Percentiles rank a stretch among this genome's conserved stretches.
These are phyloP conservation scores for Lepisosteus oculatus DNA, from an alignment of 2,113 vertebrate species.

Conservation along the genomic window DNA sequence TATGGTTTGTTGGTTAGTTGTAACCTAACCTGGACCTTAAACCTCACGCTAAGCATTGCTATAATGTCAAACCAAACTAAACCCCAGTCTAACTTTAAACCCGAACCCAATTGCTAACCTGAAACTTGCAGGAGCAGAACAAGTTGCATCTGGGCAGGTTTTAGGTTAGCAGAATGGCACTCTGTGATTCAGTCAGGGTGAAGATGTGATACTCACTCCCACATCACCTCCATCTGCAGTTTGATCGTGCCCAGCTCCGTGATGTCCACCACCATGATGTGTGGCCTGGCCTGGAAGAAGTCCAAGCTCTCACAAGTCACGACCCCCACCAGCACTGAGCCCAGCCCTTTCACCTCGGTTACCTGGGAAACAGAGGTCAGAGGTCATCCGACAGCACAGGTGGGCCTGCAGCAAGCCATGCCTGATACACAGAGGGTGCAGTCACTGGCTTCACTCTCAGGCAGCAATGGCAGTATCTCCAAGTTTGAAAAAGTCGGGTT, in stretches of 20 bases:
- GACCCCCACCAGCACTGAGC: slow-evolving; percentile 79
- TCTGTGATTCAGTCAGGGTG: too few species aligned
- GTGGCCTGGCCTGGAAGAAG: slow-evolving; percentile 83
- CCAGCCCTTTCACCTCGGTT: slow-evolving; percentile 83
- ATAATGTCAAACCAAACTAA: too few species aligned
- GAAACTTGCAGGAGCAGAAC: too few species aligned
- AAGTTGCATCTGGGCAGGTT: too few species aligned
- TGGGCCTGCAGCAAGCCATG: not conserved
- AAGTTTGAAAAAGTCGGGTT: too few species aligned
- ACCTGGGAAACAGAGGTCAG: slow-evolving; percentile 63
- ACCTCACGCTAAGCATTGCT: too few species aligned
- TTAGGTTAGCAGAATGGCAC: too few species aligned
- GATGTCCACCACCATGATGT: slow-evolving; percentile 87
- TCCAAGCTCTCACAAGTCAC: slow-evolving; percentile 80
- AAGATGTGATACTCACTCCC: slow-evolving; percentile 76
- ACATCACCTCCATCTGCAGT: slow-evolving; percentile 87
- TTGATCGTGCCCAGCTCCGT: slow-evolving; percentile 96
- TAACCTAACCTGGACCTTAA: too few species aligned
- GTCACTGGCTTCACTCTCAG: not conserved
- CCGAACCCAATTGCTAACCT: too few species aligned
- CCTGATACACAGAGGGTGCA: not conserved
- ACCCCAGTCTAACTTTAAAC: too few species aligned
- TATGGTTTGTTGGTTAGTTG: too few species aligned
- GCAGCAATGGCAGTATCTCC: too few species aligned
- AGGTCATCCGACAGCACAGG: not conserved